Percentiles rank a stretch among this genome's conserved stretches.
phyloP scores from a whole-genome alignment of 2,888 invertebrate species.

The Cryptus armator region DNA sequence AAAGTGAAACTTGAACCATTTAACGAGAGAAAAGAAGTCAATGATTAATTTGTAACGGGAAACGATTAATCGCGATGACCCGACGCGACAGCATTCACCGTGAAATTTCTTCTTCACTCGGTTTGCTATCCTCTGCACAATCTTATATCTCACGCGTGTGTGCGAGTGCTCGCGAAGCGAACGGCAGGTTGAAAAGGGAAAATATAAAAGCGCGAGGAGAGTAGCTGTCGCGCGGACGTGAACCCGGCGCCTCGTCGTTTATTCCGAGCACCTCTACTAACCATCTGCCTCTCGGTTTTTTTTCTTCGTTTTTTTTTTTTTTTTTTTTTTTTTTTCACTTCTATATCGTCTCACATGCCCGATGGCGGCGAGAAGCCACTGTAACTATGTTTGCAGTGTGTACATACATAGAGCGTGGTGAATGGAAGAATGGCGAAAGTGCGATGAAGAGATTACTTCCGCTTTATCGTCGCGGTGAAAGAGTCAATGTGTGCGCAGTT shows the following conservation, averaged over 20 bases:
- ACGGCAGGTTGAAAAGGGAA: conserved; percentile 53
- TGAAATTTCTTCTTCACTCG: conserved; percentile 29
- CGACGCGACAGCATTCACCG: conserved; percentile 43
- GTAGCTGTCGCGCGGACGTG: conserved; percentile 11
- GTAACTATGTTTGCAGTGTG: conserved; percentile 19
- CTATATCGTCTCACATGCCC: conserved; percentile 25
- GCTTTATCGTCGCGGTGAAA: conserved; percentile 71
- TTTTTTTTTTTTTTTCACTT: conserved; percentile 40
- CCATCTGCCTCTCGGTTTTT: conserved; percentile 54
- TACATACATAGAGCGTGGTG: conserved; percentile 49
- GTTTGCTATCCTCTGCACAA: background rate
- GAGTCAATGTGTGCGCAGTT: conserved; percentile 54
- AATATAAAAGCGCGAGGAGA: conserved; percentile 40
- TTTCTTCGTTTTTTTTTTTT: conserved; percentile 52
- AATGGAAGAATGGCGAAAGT: conserved; percentile 81
- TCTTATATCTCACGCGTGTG: background rate
- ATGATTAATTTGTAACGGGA: conserved; percentile 63
- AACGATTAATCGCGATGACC: conserved; percentile 63
- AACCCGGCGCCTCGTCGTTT: conserved; percentile 37
- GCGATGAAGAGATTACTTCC: conserved; percentile 76
- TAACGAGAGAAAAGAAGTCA: conserved; percentile 48
- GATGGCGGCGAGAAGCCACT: conserved; percentile 39
- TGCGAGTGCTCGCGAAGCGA: background rate
- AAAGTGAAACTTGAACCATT: conserved; percentile 49
- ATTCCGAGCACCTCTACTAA: conserved; percentile 39